These are phyloP conservation scores for Marmota flaviventris DNA, from an alignment of 2,113 vertebrate genomes.

Conservation along the genomic window DNA sequence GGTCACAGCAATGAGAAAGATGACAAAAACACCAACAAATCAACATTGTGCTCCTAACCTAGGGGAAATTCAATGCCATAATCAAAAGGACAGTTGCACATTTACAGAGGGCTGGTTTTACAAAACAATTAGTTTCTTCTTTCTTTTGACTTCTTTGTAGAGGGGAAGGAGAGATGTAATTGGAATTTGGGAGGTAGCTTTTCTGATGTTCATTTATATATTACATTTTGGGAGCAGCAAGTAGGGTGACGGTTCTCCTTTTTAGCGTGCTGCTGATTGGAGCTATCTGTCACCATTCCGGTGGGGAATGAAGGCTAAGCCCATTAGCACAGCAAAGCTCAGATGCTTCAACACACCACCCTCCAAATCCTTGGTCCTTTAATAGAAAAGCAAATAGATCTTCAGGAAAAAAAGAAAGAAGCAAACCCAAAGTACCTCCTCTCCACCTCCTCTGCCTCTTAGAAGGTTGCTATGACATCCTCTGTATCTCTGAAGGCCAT, in stretches of 20 bases:
- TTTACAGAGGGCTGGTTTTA: background rate
- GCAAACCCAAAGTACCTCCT: background rate
- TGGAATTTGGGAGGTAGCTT: background rate
- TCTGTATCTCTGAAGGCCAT: background rate
- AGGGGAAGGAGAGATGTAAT: background rate
- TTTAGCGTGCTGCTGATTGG: background rate
- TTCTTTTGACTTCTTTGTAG: background rate
- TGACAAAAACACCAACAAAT: background rate
- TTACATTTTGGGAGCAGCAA: background rate
- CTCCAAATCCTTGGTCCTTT: background rate
- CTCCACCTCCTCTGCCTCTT: background rate
- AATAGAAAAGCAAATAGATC: background rate
- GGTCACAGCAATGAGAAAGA: background rate
- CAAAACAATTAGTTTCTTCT: background rate
- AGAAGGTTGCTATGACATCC: rapidly evolving
- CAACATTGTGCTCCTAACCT: background rate
- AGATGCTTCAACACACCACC: background rate
- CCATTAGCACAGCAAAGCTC: background rate
- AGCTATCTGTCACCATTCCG: background rate
- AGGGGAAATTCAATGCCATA: background rate
- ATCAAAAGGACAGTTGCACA: background rate
- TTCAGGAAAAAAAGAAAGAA: background rate
- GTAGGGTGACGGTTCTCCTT: background rate
- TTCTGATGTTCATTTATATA: background rate
- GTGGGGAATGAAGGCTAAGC: background rate